These are phyloP conservation scores for Orycteropus afer DNA, from an alignment of 2,113 vertebrate species.

Conservation along the genomic window DNA sequence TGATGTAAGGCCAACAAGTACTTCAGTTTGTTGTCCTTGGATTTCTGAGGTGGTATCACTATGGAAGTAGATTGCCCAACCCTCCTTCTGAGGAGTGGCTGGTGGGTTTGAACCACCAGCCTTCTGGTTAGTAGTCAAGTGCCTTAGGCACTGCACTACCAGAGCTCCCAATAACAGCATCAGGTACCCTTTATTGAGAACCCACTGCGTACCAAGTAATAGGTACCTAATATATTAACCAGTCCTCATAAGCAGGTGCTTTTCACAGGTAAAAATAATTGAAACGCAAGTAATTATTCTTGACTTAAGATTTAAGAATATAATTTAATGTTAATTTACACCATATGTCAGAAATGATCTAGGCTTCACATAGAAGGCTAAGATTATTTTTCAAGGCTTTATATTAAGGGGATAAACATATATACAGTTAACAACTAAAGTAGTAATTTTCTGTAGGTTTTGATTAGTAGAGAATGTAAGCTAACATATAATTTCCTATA, in stretches of 20 bases:
- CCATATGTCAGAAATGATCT: neutral
- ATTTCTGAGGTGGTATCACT: too few species aligned
- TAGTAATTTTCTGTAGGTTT: neutral
- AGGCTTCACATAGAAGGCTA: neutral
- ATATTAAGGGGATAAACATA: constrained; percentile 7
- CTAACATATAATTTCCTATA: neutral
- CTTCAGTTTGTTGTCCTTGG: neutral
- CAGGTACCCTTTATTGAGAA: neutral
- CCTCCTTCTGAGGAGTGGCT: too few species aligned
- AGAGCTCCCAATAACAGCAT: too few species aligned
- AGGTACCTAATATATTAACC: too few species aligned
- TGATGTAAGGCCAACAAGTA: neutral
- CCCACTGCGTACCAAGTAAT: neutral
- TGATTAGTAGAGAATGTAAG: neutral
- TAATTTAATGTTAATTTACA: too few species aligned
- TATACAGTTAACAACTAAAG: neutral
- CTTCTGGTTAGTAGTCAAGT: too few species aligned
- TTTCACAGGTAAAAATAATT: neutral
- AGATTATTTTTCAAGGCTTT: constrained; percentile 3
- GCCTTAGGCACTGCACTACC: too few species aligned
- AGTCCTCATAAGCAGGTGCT: neutral
- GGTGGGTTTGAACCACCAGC: too few species aligned
- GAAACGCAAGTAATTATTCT: neutral
- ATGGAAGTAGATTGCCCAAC: too few species aligned
- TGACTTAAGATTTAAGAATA: neutral